A percentile compares a stretch with the other conserved stretches of the same genome.
Evolutionary conservation across 2,113 vertebrate species (phyloP).

Genomic region (Anarhynchus alexandrinus): DNA sequence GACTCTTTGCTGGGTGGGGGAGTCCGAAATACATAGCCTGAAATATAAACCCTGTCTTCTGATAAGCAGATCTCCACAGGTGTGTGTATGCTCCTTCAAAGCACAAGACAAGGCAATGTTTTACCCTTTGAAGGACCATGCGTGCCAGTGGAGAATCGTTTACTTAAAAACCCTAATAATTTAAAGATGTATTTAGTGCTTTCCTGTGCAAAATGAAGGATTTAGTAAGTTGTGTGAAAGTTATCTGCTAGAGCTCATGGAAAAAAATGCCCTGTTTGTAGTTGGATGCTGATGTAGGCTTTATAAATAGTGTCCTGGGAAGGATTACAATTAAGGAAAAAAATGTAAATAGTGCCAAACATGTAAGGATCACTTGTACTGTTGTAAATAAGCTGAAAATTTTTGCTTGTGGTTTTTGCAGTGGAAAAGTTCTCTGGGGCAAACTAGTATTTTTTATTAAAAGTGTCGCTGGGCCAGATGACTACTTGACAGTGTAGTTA

Average conservation of each 20-base stretch:
- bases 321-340: neutral
- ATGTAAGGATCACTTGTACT: neutral
- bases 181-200: rapidly evolving
- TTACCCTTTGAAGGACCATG: neutral
- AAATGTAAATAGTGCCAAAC: neutral
- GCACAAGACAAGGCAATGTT: rapidly evolving
- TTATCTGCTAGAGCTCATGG: neutral
- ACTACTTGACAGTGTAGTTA: neutral
- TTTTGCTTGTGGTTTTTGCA: neutral
- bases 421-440: neutral
- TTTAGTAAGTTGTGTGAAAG: neutral
- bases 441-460: neutral
- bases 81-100: rapidly evolving
- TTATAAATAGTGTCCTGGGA: neutral
- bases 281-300: neutral
- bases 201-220: neutral
- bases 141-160: rapidly evolving
- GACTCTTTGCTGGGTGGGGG: neutral
- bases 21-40: rapidly evolving
- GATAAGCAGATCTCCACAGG: rapidly evolving
- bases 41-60: neutral
- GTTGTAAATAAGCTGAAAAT: neutral
- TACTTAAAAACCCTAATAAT: rapidly evolving
- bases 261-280: neutral
- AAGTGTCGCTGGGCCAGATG: rapidly evolving